phyloP scores from a whole-genome alignment of 2,888 invertebrate species.

The Drosophila borborema region DNA sequence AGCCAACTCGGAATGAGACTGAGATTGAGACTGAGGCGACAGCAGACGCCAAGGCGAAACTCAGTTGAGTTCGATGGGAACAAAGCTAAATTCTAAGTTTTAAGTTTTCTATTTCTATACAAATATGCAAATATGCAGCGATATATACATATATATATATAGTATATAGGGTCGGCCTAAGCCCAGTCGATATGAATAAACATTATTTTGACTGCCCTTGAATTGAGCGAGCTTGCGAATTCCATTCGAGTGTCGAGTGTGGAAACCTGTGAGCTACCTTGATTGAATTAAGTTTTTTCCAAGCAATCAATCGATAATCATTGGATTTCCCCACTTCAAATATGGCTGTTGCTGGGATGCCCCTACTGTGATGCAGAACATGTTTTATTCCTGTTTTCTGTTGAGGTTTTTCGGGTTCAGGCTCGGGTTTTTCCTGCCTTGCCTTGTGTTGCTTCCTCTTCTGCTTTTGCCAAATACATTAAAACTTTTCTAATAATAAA shows the following conservation, averaged over 20 bases:
- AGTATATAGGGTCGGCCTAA: constrained; percentile 16
- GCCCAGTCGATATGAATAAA: constrained; percentile 63
- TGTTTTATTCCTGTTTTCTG: constrained; percentile 15
- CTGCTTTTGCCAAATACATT: constrained; percentile 63
- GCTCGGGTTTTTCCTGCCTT: constrained; percentile 50
- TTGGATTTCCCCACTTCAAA: constrained; percentile 24
- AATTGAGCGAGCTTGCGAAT: neutral
- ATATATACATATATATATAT: constrained; percentile 1
- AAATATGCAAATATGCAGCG: constrained; percentile 40
- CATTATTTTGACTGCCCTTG: constrained; percentile 54
- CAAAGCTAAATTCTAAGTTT: constrained; percentile 20
- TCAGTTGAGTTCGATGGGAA: constrained; percentile 46
- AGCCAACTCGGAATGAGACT: neutral
- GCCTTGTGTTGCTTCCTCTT: constrained; percentile 40
- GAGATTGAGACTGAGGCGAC: neutral
- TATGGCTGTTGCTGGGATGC: neutral
- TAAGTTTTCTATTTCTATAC: constrained; percentile 38
- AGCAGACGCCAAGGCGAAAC: constrained; percentile 27
- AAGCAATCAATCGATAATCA: constrained; percentile 34
- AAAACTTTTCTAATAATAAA: constrained; percentile 83
- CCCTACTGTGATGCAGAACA: neutral
- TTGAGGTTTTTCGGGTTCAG: constrained; percentile 15
- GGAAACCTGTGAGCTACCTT: neutral
- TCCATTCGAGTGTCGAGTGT: neutral
- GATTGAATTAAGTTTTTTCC: constrained; percentile 10